These are phyloP conservation scores for Panonychus citri DNA, from an alignment of 1,140 invertebrate species.

Conservation along the genomic window DNA sequence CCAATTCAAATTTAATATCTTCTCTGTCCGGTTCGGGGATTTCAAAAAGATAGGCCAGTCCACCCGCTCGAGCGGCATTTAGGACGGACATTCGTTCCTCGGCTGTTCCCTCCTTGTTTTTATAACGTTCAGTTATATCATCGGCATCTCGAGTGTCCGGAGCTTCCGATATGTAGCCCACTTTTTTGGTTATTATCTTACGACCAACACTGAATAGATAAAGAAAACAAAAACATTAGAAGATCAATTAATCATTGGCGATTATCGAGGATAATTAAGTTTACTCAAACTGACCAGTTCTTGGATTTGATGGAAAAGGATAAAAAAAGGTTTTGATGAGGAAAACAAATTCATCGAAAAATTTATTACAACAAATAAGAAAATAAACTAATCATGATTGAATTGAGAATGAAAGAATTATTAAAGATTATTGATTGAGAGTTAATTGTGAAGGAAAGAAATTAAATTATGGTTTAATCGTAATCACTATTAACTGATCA, in stretches of 20 bases:
- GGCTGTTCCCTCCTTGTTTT: conserved; percentile 44
- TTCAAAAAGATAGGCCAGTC: conserved; percentile 16
- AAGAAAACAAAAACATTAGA: background rate
- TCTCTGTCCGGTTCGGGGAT: conserved; percentile 37
- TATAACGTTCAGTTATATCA: conserved; percentile 67
- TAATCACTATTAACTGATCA: too few species aligned
- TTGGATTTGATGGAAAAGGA: too few species aligned
- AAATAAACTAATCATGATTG: too few species aligned
- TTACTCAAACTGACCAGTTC: too few species aligned
- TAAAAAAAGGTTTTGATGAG: background rate
- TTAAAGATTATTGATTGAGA: too few species aligned
- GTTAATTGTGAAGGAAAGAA: too few species aligned
- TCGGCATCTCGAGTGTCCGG: conserved; percentile 24
- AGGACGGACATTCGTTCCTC: conserved; percentile 60
- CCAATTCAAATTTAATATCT: conserved; percentile 57
- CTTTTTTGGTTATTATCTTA: conserved; percentile 64
- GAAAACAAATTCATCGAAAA: too few species aligned
- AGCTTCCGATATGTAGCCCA: conserved; percentile 38
- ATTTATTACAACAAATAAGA: too few species aligned
- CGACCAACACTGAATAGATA: conserved; percentile 42
- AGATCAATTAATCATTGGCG: background rate
- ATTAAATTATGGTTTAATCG: too few species aligned
- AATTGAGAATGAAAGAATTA: too few species aligned
- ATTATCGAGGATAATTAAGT: too few species aligned
- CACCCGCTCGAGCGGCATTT: conserved; percentile 38